Evolutionary conservation across 1,140 invertebrate species (phyloP), one percentile per base, ranked within the genome.

Genomic region (Hylaeus volcanicus): DNA sequence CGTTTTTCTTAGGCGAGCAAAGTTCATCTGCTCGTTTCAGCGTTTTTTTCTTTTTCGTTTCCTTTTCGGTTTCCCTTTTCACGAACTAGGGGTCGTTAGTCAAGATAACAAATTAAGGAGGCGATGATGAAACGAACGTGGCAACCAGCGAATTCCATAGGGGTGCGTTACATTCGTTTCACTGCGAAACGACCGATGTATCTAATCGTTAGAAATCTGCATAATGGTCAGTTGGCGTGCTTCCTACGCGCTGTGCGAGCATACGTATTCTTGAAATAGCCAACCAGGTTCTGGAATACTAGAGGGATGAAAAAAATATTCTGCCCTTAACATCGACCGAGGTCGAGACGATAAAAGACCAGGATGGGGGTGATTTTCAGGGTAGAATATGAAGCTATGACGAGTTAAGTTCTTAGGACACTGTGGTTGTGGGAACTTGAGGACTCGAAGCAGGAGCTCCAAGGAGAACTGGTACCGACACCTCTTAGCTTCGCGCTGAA

Each of bases 191-290:
- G 79, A 65, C 64, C 83, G 80, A 85, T 89, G 82, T 89, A 88
- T 87, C 86, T 87, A 85, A 89, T 89, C 87, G 77, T 85, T 83
- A 81, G 45, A 88, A 89, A 89, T 88, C 87, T 89, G 83, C 87
- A 89, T 88, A 87, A 88, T 88, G 88, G 83, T 88, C 81, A 85
- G 84, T 88, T 88, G 74, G 88, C 88, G 87, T 88, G 88, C 81
- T 63, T 76, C 74, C 68, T 80, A 77, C 74, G 39, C 39, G 68
- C 63, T 61, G 55, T n/a, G 51, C 48, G 26, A 26, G 5, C 37
- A 14, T 72, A 63, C 45, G 53, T 66, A 51, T 53, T 8, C 9
- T 64, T 48, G 69, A 82, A 85, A 86, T 53, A 48, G 14, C 45
- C 65, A 53, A 68, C 65, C 65, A 8, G 37, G 64, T 84, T 66